Evolutionary conservation across 2,113 vertebrate genomes (phyloP).

Genomic region (Holacanthus passer): DNA sequence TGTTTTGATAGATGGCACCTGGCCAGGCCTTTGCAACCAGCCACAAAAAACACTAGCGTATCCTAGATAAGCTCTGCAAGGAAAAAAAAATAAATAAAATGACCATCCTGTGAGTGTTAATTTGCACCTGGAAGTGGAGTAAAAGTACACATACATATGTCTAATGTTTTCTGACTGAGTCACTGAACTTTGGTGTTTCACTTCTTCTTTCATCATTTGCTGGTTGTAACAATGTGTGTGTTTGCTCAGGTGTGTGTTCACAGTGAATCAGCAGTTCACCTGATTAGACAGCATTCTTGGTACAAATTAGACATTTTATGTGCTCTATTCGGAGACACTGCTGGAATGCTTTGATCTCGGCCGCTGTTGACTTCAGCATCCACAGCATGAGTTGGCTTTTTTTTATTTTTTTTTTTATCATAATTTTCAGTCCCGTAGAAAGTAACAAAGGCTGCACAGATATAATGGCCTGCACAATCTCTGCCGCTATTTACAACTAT

Average conservation of each 20-base stretch:
- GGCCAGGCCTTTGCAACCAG: slow-evolving; percentile 67
- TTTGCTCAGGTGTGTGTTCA: slow-evolving; percentile 62
- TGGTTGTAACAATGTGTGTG: slow-evolving; percentile 16
- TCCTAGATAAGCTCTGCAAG: slow-evolving; percentile 66
- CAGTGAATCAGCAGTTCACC: slow-evolving; percentile 38
- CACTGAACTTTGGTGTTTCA: slow-evolving; percentile 35
- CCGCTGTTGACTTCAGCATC: slow-evolving; percentile 13
- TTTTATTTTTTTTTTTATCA: neutral
- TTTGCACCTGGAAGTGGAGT: slow-evolving; percentile 46
- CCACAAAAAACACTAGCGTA: slow-evolving; percentile 50
- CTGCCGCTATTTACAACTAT: neutral
- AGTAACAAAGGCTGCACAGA: neutral
- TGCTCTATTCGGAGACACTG: neutral
- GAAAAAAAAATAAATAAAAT: slow-evolving; percentile 47
- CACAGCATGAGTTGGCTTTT: neutral
- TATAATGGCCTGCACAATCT: neutral
- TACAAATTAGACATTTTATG: slow-evolving; percentile 28
- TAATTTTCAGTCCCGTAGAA: neutral
- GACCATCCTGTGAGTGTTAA: slow-evolving; percentile 57
- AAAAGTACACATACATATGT: slow-evolving; percentile 3
- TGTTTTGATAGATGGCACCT: slow-evolving; percentile 85
- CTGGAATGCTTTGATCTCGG: slow-evolving; percentile 49
- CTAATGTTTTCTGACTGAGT: neutral
- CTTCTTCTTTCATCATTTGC: slow-evolving; percentile 21
- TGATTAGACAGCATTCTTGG: slow-evolving; percentile 55